Base-by-base conservation (phyloP, 2,888 invertebrate genomes). In the Drosophila robusta region DNA sequence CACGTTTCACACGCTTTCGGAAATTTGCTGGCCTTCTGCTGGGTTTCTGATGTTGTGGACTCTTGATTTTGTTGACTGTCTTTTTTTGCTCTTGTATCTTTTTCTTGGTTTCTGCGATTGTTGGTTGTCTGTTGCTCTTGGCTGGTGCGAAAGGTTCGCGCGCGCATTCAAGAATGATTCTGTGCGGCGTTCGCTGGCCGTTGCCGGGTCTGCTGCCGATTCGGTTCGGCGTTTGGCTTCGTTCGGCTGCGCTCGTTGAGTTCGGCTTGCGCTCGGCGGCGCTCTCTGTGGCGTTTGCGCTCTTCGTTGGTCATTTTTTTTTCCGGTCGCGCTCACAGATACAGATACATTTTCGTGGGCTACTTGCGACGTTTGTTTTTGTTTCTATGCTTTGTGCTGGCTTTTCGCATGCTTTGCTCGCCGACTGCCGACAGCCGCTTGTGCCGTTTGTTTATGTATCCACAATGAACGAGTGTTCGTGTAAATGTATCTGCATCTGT, bases 111-210 rank as follows among this genome's bases (percentile, higher is more conserved):
- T 44, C 49, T 54, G 39, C 54, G 60, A 58, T 57, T 75, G 64
- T 41, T 42, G 41, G n/a, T 26, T 45, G 12, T 52, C 52, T 60
- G 58, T 62, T 66, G 71, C 55, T 67, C 41, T 70, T 67, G 52
- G 67, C 60, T 82, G 82, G 66, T 90, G 90, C 89, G 83, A 86
- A 83, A 87, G 75, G 89, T 89, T 91, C 91, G 90, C 91, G 91
- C 91, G 91, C 91, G 91, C 80, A 83, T 91, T 91, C 87, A 90
- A 91, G 91, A 91, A 91, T 91, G 91, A 91, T 91, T 91, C 91
- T 91, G 81, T 76, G 69, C 72, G 71, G 76, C 78, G 78, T 71
- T 80, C 69, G 78, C 70, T 55, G 64, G 65, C 66, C 75, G 81
- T 80, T 66, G 75, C 77, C 74, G 80, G 77, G 76, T 75, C 55